Conservation (phyloP, 1,140 invertebrate species). For the Drosophila ohnishii region DNA sequence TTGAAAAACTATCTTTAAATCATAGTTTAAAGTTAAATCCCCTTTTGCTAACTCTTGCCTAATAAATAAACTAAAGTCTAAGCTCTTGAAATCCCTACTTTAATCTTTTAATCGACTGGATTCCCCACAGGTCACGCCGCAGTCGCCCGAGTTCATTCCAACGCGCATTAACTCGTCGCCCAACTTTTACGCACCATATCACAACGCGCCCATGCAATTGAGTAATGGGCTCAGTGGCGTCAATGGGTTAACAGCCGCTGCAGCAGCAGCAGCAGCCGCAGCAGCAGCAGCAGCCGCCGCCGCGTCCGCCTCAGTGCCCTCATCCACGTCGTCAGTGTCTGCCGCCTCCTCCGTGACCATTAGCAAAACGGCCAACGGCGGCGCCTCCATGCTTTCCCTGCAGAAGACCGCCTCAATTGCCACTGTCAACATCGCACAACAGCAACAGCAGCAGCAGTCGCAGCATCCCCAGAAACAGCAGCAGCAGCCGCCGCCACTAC, state of each 20-base stretch:
- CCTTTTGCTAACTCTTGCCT: slow-evolving; percentile 9
- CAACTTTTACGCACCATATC: slow-evolving; percentile 82
- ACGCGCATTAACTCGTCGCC: slow-evolving; percentile 80
- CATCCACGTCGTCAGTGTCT: slow-evolving; percentile 47
- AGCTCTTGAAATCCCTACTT: neutral
- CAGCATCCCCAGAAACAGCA: slow-evolving; percentile 61
- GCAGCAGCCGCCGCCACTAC: slow-evolving; percentile 29
- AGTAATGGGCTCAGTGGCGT: slow-evolving; percentile 77
- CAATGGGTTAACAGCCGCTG: slow-evolving; percentile 72
- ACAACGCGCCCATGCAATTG: slow-evolving; percentile 59
- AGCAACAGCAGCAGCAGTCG: slow-evolving; percentile 55
- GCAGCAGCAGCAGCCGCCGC: slow-evolving; percentile 55
- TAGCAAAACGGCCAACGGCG: slow-evolving; percentile 66
- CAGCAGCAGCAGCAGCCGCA: slow-evolving; percentile 62
- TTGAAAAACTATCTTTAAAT: neutral
- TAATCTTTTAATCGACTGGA: neutral
- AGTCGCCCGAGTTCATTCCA: slow-evolving; percentile 84
- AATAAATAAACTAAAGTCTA: neutral
- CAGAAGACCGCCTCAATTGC: slow-evolving; percentile 68
- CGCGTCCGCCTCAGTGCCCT: slow-evolving; percentile 41
- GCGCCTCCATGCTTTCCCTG: slow-evolving; percentile 68
- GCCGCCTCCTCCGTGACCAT: slow-evolving; percentile 50
- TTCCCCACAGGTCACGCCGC: slow-evolving; percentile 79
- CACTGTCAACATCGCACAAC: slow-evolving; percentile 67
- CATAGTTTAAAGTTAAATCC: neutral